Conservation (phyloP, 2,797 vertebrate species). For the Lepus oiostolus region DNA sequence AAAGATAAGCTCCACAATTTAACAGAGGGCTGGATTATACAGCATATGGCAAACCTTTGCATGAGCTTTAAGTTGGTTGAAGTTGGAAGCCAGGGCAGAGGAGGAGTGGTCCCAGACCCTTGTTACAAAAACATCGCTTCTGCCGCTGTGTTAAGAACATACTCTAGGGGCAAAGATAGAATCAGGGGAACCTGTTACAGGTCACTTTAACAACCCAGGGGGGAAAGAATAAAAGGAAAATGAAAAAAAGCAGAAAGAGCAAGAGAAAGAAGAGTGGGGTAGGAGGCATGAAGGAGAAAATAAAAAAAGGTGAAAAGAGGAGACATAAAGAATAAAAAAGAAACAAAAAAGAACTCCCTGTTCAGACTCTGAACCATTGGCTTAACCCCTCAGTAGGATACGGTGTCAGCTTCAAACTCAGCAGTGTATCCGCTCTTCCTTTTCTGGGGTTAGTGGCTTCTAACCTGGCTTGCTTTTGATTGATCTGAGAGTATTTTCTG, state of each 20-base stretch:
- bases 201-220: background rate
- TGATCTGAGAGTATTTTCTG: conserved; percentile 11
- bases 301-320: too few species aligned
- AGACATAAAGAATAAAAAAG: background rate
- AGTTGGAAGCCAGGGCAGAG: background rate
- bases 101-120: background rate
- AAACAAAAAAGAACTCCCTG: background rate
- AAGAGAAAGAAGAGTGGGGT: background rate
- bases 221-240: background rate
- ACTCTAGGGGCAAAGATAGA: background rate
- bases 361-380: background rate
- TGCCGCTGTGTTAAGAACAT: background rate
- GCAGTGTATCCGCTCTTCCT: background rate
- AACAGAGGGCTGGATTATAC: background rate
- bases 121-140: background rate
- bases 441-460: background rate
- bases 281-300: background rate
- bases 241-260: background rate
- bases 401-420: background rate
- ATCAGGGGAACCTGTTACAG: background rate
- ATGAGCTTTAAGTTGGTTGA: background rate
- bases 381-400: background rate
- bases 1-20: background rate
- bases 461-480: conserved; percentile 12
- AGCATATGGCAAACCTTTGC: background rate